Evolutionary conservation across 2,888 invertebrate species (phyloP).

Genomic region (Alentia gelatinosa): DNA sequence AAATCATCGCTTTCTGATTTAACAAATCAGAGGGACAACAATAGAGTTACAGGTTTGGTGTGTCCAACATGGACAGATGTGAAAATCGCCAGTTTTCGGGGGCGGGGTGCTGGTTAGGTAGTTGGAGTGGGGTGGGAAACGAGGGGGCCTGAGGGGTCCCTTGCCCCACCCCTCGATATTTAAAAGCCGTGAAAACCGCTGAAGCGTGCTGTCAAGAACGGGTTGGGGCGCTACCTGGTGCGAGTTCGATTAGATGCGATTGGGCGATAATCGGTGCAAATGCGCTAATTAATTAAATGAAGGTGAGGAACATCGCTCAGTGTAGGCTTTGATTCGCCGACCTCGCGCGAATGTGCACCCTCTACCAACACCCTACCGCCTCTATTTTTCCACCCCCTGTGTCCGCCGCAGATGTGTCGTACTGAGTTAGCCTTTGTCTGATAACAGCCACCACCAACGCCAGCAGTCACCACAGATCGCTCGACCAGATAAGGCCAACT

Average conservation of each 20-base stretch:
- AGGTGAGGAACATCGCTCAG: background rate
- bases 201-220: background rate
- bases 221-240: background rate
- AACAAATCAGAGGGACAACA: background rate
- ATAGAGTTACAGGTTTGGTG: too few relatives aligned
- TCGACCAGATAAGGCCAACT: background rate
- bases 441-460: background rate
- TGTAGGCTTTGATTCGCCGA: background rate
- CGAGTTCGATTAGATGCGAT: background rate
- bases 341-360: background rate
- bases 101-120: background rate
- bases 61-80: slow-evolving; percentile 5
- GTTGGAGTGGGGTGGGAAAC: background rate
- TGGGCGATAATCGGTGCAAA: slow-evolving; percentile 9
- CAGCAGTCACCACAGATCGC: background rate
- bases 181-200: background rate
- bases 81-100: background rate
- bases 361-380: background rate
- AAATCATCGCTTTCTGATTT: background rate
- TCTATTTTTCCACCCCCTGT: background rate
- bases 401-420: background rate
- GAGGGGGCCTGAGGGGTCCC: background rate
- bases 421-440: background rate
- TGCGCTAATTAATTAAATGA: slow-evolving; percentile 15
- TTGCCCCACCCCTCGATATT: background rate